These are phyloP conservation scores for Calameuta filiformis DNA, from an alignment of 2,888 invertebrate species.

Conservation along the genomic window DNA sequence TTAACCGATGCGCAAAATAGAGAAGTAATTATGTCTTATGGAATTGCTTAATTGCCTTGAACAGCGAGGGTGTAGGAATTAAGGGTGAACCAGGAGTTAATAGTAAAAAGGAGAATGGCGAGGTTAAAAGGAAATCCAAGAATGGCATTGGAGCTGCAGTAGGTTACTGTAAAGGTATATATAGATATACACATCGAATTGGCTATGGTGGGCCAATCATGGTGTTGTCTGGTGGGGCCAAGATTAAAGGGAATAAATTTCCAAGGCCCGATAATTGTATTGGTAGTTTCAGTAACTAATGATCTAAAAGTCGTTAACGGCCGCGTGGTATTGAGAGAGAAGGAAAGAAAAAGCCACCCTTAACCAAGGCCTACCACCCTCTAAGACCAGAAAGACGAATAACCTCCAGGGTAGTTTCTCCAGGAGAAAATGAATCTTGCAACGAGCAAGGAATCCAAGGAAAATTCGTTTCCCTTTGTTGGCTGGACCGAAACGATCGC, in stretches of 20 bases:
- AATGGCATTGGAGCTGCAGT: background rate
- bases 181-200: constrained; percentile 34
- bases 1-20: background rate
- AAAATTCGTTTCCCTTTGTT: background rate
- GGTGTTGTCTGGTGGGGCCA: constrained; percentile 44
- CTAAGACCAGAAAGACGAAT: background rate
- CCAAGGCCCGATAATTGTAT: constrained; percentile 62
- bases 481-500: background rate
- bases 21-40: background rate
- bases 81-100: background rate
- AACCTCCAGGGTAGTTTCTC: background rate
- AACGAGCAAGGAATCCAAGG: background rate
- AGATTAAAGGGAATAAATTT: constrained; percentile 64
- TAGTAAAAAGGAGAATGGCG: background rate
- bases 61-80: background rate
- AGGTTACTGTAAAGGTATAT: background rate
- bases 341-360: constrained; percentile 1
- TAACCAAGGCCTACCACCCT: background rate
- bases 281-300: constrained; percentile 66
- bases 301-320: constrained; percentile 64
- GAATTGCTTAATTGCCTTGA: background rate
- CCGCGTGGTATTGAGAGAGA: constrained; percentile 3
- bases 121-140: background rate
- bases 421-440: background rate
- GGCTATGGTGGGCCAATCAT: constrained; percentile 42